Conservation (phyloP, 2,888 invertebrate genomes). For the Temnothorax rugatulus region DNA sequence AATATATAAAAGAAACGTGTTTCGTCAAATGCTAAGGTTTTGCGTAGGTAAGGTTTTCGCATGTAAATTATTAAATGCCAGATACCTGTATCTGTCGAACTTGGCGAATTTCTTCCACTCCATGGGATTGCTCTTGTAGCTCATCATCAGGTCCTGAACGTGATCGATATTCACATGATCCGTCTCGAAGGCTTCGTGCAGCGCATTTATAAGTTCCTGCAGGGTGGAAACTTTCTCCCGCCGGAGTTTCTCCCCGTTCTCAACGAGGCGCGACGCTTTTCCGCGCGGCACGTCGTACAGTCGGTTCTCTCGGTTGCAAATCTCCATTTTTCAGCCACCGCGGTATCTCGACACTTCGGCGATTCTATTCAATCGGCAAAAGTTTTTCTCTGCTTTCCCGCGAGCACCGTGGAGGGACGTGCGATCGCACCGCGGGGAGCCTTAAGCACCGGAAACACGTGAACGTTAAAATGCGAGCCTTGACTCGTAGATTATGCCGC, state of each 20-base stretch:
- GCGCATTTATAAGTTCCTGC: conserved; percentile 89
- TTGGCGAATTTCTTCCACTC: conserved; percentile 98
- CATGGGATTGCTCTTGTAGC: conserved; percentile 94
- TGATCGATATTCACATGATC: conserved; percentile 96
- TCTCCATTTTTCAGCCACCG: conserved; percentile 67
- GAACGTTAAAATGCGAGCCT: not conserved
- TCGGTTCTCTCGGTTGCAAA: conserved; percentile 62
- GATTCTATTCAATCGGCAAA: conserved; percentile 18
- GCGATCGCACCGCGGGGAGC: conserved; percentile 2
- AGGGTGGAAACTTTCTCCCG: conserved; percentile 84
- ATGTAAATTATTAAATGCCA: not conserved
- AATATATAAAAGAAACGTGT: not conserved
- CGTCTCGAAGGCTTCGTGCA: conserved; percentile 92
- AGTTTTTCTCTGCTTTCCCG: conserved; percentile 2
- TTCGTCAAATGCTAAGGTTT: not conserved
- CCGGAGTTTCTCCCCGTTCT: conserved; percentile 41
- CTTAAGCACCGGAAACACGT: not conserved
- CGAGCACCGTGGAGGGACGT: not conserved
- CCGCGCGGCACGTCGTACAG: conserved; percentile 20
- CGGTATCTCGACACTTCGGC: conserved; percentile 21
- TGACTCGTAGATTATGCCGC: not conserved
- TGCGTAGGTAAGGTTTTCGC: not conserved
- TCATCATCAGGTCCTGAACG: conserved; percentile 92
- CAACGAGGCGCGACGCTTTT: conserved; percentile 23
- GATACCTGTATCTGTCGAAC: conserved; percentile 95